Base-by-base conservation (phyloP, 2,797 vertebrate genomes). In the Salarias fasciatus region DNA sequence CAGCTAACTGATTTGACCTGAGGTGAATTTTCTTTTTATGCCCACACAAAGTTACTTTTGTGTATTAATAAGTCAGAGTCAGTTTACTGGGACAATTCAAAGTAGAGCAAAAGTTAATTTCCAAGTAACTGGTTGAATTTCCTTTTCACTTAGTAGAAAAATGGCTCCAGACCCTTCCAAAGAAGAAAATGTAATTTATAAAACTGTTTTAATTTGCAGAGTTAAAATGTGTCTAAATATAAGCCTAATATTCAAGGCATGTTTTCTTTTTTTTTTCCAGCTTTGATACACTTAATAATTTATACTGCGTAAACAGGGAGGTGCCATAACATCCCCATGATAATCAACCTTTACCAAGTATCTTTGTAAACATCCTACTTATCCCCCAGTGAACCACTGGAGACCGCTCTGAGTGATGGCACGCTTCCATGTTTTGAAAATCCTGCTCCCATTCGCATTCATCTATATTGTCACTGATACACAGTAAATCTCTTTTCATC, bases 281-380 rank as follows among this genome's bases (percentile, higher is more conserved):
- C 24, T 46, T 6, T 37, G n/a, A 52, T 28, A 9, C 13, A 30
- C 28, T 69, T 41, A 68, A 72, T 75, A 63, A 74, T 76, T 75
- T 5, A 81, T 62, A 51, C 40, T 38, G 52, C 52, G 15, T 69
- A 69, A 78, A 69, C 72, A 82, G 63, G 55, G 53, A 72, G 40
- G 53, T 41, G 52, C 53, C 55, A 45, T 53, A 12, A 28, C 4
- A 44, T 49, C 64, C 69, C 65, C 68, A 9, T 11, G 30, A 35
- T 59, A 45, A 64, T 62, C 50, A 77, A 73, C 54, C 67, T 69
- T 58, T 40, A 66, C 42, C 2, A 11, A 43, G 45, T 72, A 31
- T 51, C 52, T 65, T 55, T 75, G 69, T 75, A 80, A 79, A 80
- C 64, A 83, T 69, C 71, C 47, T 51, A 54, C 57, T 44, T 7